A percentile compares a stretch with the other conserved stretches of the same genome.
Evolutionary conservation across 1,140 invertebrate genomes (phyloP).

Genomic region (Zelostemma sp.): DNA sequence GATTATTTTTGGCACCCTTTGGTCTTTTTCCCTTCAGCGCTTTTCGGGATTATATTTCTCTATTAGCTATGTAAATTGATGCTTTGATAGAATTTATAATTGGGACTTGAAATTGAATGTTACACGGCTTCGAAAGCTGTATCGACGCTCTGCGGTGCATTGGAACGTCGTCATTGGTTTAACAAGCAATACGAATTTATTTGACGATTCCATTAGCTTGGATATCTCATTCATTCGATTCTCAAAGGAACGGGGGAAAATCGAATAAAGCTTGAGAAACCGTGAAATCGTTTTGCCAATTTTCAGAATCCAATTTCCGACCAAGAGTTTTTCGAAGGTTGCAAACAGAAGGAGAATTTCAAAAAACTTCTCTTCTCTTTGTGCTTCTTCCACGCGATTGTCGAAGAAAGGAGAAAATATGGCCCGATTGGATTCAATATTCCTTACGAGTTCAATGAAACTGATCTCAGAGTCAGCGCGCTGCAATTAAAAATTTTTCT

Average conservation of each 20-base stretch:
- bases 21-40: neutral
- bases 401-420: constrained; percentile 93
- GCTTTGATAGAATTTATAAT: constrained; percentile 42
- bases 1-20: constrained; percentile 2
- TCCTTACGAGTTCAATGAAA: constrained; percentile 96
- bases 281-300: constrained; percentile 6
- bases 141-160: constrained; percentile 37
- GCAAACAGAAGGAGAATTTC: constrained; percentile 81
- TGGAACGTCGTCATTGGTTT: constrained; percentile 19
- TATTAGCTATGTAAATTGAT: constrained; percentile 41
- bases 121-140: constrained; percentile 40
- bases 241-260: neutral
- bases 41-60: constrained; percentile 38
- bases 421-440: constrained; percentile 96
- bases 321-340: constrained; percentile 88
- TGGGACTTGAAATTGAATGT: constrained; percentile 47
- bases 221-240: neutral
- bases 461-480: constrained; percentile 90
- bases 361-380: constrained; percentile 91
- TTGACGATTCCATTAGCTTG: neutral
- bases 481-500: constrained; percentile 91
- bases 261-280: neutral
- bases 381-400: constrained; percentile 92
- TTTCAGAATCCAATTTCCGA: constrained; percentile 86
- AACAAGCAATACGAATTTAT: neutral